Evolutionary conservation across 2,113 vertebrate genomes (phyloP).

Genomic region (Semicossyphus pulcher): DNA sequence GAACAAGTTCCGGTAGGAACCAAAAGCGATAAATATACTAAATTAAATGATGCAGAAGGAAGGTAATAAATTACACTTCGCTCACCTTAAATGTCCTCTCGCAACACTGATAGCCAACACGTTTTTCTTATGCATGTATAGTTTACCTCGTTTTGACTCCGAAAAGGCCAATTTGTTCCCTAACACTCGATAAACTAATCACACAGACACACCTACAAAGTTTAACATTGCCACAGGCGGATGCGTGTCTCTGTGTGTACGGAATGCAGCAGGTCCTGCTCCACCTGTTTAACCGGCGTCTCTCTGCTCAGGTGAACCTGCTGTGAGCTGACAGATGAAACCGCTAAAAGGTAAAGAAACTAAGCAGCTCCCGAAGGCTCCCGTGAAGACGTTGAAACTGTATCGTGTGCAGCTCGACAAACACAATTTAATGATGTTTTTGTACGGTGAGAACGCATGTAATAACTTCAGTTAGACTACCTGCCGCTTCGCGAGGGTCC

Average conservation of each 20-base stretch:
- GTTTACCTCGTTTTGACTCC: neutral
- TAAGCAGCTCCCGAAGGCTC: neutral
- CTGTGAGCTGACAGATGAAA: constrained; percentile 18
- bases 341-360: neutral
- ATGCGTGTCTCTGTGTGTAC: neutral
- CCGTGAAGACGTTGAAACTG: no score
- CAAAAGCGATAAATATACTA: no score
- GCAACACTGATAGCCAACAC: no score
- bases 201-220: neutral
- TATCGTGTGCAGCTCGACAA: no score
- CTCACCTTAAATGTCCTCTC: no score
- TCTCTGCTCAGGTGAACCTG: constrained; percentile 7
- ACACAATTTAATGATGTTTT: no score
- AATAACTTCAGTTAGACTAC: no score
- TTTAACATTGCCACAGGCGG: neutral
- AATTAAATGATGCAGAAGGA: no score
- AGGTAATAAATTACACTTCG: no score
- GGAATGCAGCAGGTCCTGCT: constrained; percentile 64
- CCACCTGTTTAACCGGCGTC: constrained; percentile 55
- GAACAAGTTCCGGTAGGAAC: no score
- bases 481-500: neutral
- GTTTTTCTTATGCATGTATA: no score
- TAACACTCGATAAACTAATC: neutral
- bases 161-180: neutral
- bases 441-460: no score